Conservation (phyloP, 2,888 invertebrate genomes). For the Polydesmus complanatus region DNA sequence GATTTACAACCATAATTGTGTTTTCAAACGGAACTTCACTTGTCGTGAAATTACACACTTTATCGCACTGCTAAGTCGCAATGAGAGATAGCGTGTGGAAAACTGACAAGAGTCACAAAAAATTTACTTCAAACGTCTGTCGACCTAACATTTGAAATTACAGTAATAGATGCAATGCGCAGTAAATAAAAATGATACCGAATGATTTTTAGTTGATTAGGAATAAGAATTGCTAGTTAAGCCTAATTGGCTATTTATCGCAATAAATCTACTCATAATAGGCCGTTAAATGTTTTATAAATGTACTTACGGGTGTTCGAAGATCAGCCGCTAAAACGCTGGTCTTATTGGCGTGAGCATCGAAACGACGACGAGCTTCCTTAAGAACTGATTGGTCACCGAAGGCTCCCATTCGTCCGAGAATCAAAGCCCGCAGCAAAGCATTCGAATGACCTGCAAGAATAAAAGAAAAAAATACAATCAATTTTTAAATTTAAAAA, state of each 20-base stretch:
- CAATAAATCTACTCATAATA: too few relatives aligned
- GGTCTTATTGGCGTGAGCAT: slow-evolving; percentile 48
- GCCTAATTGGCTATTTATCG: too few relatives aligned
- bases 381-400: slow-evolving; percentile 61
- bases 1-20: background rate
- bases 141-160: too few relatives aligned
- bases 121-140: background rate
- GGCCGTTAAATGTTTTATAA: slow-evolving; percentile 2
- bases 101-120: background rate
- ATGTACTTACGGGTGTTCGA: slow-evolving; percentile 47
- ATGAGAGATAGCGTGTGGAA: background rate
- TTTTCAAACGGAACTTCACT: slow-evolving; percentile 13
- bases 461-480: slow-evolving; percentile 10
- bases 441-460: slow-evolving; percentile 57
- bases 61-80: slow-evolving; percentile 1
- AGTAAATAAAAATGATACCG: too few relatives aligned
- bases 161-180: too few relatives aligned
- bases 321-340: slow-evolving; percentile 64
- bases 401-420: slow-evolving; percentile 66
- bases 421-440: slow-evolving; percentile 66
- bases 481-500: too few relatives aligned
- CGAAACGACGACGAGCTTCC: slow-evolving; percentile 58
- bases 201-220: too few relatives aligned
- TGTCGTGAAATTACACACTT: slow-evolving; percentile 13
- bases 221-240: too few relatives aligned